Base-by-base conservation (phyloP, 2,113 vertebrate species). In the Oenanthe oenanthe region DNA sequence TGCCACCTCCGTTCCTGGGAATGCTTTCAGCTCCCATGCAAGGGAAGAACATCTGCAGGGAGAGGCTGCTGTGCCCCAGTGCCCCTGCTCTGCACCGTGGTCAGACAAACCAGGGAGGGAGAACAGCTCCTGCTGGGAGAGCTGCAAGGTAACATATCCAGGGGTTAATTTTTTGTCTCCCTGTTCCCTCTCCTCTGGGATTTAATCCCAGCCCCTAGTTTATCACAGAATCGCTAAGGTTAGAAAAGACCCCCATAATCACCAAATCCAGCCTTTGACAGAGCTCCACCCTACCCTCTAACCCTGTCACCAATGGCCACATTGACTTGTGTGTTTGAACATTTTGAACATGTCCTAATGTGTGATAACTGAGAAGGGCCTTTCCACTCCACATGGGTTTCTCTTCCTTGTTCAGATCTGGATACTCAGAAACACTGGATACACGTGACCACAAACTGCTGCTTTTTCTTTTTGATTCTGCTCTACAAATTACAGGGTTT, bases 1-100 rank as follows among this genome's bases (percentile, higher is more conserved):
- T 29, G 56, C 47, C 40, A 2, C n/a, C 45, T 18, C 11, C 0
- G 1, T 42, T 36, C 34, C 60, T 7, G 12, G 9, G 11, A 10
- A 9, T 6, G 31, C 5, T 36, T 75, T 38, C 15, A 34, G 34
- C 38, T 57, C 25, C 1, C 8, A 2, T 4, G 29, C 14, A 6
- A 1, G 0, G 13, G 15, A 8, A 7, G 56, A 65, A 25, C 47
- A 31, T 5, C 51, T n/a, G 26, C 73, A 17, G 36, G 76, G 54
- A 58, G 77, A 43, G n/a, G 21, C 63, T 54, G 67, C 38, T 17
- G 29, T 1, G 8, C n/a, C 31, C 25, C 28, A 0, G 0, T 9
- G 51, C 3, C 43, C 48, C 57, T 15, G 42, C 67, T 13, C 26
- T 17, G 2, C 16, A 14, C 22, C 0, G 0, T 21, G 1, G 24